Conservation (phyloP, 2,113 vertebrate species). For the Todiramphus chloris region DNA sequence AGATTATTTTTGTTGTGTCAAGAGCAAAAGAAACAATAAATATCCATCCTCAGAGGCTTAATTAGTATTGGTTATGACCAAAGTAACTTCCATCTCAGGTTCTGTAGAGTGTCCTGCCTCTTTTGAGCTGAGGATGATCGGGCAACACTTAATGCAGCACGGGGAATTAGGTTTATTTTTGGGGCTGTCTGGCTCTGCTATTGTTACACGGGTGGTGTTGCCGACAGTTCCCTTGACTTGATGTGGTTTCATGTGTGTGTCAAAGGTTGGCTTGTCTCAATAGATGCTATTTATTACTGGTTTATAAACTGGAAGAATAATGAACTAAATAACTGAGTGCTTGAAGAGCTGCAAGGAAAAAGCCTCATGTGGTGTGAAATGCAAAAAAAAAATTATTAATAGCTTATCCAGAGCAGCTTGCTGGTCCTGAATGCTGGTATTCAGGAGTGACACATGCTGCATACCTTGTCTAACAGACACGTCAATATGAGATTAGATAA, state of each 20-base stretch:
- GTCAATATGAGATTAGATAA: background rate
- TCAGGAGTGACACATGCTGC: background rate
- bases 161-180: slow-evolving; percentile 19
- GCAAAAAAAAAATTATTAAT: background rate
- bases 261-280: background rate
- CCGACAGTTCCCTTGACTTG: background rate
- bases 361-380: rapidly evolving
- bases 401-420: background rate
- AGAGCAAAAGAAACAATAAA: slow-evolving; percentile 26
- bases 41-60: slow-evolving; percentile 8
- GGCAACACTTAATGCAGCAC: background rate
- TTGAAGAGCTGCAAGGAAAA: background rate
- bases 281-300: background rate
- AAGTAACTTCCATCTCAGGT: background rate
- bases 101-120: background rate
- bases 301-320: background rate
- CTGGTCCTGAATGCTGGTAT: background rate
- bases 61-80: background rate
- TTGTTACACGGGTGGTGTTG: background rate
- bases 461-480: background rate
- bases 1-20: slow-evolving; percentile 2
- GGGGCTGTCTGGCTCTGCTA: background rate
- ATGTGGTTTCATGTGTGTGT: background rate
- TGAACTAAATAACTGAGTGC: background rate
- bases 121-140: background rate